These are phyloP conservation scores for Ischnus inquisitorius DNA, from an alignment of 2,888 invertebrate species.

Conservation along the genomic window DNA sequence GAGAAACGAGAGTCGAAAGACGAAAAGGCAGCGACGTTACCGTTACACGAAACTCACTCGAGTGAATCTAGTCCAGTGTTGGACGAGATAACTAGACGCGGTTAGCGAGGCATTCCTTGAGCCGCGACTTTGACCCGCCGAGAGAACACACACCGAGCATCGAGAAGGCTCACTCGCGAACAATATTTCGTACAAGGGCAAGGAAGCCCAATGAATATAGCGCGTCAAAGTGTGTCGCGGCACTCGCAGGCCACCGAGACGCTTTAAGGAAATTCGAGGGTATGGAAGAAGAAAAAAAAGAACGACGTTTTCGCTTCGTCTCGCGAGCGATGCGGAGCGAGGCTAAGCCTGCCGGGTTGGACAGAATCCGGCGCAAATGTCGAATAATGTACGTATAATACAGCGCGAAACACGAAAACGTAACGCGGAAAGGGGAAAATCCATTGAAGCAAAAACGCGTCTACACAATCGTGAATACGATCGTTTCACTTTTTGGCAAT, in stretches of 20 bases:
- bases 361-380: slow-evolving; percentile 31
- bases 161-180: slow-evolving; percentile 12
- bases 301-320: slow-evolving; percentile 18
- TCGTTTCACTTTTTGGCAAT: slow-evolving; percentile 80
- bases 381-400: slow-evolving; percentile 6
- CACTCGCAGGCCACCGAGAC: not conserved
- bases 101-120: not conserved
- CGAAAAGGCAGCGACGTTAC: not conserved
- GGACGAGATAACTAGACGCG: not conserved
- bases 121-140: slow-evolving; percentile 9
- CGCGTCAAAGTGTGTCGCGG: not conserved
- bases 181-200: not conserved
- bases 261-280: slow-evolving; percentile 30
- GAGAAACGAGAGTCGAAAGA: not conserved
- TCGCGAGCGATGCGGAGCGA: slow-evolving; percentile 29
- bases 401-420: not conserved
- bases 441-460: slow-evolving; percentile 25
- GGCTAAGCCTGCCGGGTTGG: slow-evolving; percentile 11
- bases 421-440: slow-evolving; percentile 4
- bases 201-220: not conserved
- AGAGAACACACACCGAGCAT: not conserved
- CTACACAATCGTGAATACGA: slow-evolving; percentile 52
- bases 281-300: not conserved
- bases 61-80: slow-evolving; percentile 6
- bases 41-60: not conserved